phyloP scores from a whole-genome alignment of 2,113 vertebrate genomes.

The Picathartes gymnocephalus region DNA sequence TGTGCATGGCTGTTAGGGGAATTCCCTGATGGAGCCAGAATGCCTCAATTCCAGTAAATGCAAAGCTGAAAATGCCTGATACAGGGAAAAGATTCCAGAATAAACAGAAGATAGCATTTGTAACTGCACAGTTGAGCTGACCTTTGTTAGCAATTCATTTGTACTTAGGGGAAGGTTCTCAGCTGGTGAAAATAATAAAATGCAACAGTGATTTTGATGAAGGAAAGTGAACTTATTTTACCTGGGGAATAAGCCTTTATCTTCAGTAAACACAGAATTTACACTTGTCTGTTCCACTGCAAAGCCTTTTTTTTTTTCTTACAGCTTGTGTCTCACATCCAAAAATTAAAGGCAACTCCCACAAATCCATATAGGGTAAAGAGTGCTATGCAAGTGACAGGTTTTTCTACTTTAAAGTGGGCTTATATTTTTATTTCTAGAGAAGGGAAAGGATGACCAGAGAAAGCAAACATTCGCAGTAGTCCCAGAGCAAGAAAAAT shows the following conservation, averaged over 20 bases:
- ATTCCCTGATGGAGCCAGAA: neutral
- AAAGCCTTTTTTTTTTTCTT: neutral
- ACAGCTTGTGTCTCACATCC: neutral
- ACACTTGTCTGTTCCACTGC: neutral
- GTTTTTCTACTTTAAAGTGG: neutral
- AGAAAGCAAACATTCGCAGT: neutral
- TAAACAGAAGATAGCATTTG: conserved; percentile 6
- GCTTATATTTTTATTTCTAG: neutral
- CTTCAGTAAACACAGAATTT: neutral
- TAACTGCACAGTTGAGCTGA: neutral
- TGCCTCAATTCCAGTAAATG: conserved; percentile 35
- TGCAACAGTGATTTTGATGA: conserved; percentile 5
- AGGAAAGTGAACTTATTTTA: neutral
- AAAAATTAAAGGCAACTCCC: neutral
- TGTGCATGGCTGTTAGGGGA: neutral
- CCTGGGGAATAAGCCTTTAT: neutral
- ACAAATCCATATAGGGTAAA: neutral
- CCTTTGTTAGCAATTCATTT: neutral
- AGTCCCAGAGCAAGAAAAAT: neutral
- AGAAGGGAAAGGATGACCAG: neutral
- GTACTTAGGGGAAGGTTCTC: neutral
- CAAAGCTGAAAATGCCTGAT: conserved; percentile 1
- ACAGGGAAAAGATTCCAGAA: neutral
- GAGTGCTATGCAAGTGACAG: neutral
- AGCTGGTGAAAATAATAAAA: neutral